These are phyloP conservation scores for Meteorus sp. DNA, from an alignment of 1,140 invertebrate species.

Conservation along the genomic window DNA sequence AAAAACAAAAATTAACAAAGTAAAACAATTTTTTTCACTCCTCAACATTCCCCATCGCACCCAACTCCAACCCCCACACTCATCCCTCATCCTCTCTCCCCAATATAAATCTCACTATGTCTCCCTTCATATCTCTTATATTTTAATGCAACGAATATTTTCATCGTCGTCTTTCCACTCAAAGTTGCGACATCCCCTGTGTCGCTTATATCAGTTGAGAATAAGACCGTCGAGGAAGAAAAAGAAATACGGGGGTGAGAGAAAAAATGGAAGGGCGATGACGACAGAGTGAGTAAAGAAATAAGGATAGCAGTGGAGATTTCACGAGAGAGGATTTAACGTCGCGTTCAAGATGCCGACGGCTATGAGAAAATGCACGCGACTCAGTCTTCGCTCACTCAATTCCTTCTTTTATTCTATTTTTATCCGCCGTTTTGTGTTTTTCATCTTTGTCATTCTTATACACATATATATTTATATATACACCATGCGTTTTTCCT, in stretches of 20 bases:
- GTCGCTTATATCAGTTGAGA: not conserved
- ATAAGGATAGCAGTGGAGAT: too few relatives aligned
- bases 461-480: constrained; percentile 43
- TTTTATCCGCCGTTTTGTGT: not conserved
- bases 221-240: not conserved
- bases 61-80: too few relatives aligned
- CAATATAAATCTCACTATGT: not conserved
- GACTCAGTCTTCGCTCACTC: constrained; percentile 15
- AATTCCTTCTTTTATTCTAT: not conserved
- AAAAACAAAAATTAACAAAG: too few relatives aligned
- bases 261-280: too few relatives aligned
- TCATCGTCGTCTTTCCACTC: not conserved
- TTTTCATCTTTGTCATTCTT: constrained; percentile 40
- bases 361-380: constrained; percentile 4
- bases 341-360: constrained; percentile 5
- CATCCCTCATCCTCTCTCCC: too few relatives aligned
- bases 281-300: too few relatives aligned
- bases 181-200: constrained; percentile 1
- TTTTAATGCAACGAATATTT: not conserved
- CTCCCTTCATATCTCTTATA: not conserved
- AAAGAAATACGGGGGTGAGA: too few relatives aligned
- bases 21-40: too few relatives aligned
- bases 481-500: too few relatives aligned
- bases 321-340: constrained; percentile 12
- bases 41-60: too few relatives aligned